These are phyloP conservation scores for Diabrotica undecimpunctata DNA, from an alignment of 1,140 invertebrate genomes.

Conservation along the genomic window DNA sequence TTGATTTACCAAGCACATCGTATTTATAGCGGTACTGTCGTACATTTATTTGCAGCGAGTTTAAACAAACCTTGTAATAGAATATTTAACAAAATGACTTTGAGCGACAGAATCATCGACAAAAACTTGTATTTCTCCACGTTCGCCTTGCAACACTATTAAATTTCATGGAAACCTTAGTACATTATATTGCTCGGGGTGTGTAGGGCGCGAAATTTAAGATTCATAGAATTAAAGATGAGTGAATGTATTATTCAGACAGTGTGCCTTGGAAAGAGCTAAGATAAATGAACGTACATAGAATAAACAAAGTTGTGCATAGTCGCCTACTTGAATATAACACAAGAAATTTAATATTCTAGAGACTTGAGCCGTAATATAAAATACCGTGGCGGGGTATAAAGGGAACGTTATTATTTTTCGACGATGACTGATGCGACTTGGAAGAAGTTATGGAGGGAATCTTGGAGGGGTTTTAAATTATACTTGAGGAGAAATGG, in stretches of 20 bases:
- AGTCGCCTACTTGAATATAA: constrained; percentile 15
- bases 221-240: constrained; percentile 47
- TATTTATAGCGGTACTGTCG: too few relatives aligned
- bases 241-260: constrained; percentile 43
- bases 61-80: background rate
- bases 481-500: constrained; percentile 3
- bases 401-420: constrained; percentile 16
- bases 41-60: too few relatives aligned
- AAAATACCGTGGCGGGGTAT: constrained; percentile 12
- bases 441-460: constrained; percentile 11
- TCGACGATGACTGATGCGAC: constrained; percentile 6
- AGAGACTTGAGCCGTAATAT: constrained; percentile 9
- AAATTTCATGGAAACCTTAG: constrained; percentile 20
- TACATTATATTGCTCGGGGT: constrained; percentile 9
- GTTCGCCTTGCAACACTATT: constrained; percentile 8
- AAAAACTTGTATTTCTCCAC: background rate
- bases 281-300: constrained; percentile 39
- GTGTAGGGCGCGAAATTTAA: constrained; percentile 36
- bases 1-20: too few relatives aligned
- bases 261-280: constrained; percentile 41
- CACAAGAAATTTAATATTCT: constrained; percentile 19
- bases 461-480: constrained; percentile 8
- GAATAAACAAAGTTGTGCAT: constrained; percentile 30
- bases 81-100: background rate
- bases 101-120: background rate